phyloP scores from a whole-genome alignment of 2,113 vertebrate species.

The Siniperca chuatsi region DNA sequence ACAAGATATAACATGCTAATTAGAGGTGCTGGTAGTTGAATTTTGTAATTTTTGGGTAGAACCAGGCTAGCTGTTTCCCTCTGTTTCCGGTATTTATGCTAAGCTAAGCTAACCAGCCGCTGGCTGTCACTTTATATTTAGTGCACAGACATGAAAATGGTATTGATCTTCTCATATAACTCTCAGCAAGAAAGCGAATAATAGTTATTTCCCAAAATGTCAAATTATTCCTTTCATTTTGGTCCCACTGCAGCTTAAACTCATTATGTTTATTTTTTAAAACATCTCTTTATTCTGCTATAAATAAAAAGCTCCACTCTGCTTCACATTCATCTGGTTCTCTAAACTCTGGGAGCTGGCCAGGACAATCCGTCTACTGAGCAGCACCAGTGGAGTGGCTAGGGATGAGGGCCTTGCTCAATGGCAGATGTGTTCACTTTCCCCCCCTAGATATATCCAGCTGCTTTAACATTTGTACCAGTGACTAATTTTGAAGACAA shows the following conservation, averaged over 20 bases:
- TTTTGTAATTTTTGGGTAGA: background rate
- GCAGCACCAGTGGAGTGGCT: background rate
- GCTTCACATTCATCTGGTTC: background rate
- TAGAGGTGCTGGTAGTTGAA: background rate
- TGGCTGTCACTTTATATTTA: background rate
- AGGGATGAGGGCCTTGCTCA: background rate
- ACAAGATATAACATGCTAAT: background rate
- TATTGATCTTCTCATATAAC: background rate
- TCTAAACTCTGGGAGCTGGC: background rate
- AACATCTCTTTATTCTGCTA: background rate
- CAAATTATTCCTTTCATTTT: background rate
- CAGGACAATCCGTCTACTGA: background rate
- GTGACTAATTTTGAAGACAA: background rate
- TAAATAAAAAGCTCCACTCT: background rate
- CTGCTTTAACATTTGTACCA: conserved; percentile 14
- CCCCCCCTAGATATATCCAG: background rate
- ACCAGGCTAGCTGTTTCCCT: too few species aligned
- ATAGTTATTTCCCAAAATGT: background rate
- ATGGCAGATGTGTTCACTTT: background rate
- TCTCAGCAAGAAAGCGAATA: background rate
- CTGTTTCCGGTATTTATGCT: background rate
- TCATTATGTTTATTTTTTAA: background rate
- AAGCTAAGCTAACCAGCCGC: background rate
- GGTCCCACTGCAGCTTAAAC: background rate
- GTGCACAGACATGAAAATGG: background rate